phyloP scores from a whole-genome alignment of 2,888 invertebrate genomes.

The Nephrocerus scutellatus region DNA sequence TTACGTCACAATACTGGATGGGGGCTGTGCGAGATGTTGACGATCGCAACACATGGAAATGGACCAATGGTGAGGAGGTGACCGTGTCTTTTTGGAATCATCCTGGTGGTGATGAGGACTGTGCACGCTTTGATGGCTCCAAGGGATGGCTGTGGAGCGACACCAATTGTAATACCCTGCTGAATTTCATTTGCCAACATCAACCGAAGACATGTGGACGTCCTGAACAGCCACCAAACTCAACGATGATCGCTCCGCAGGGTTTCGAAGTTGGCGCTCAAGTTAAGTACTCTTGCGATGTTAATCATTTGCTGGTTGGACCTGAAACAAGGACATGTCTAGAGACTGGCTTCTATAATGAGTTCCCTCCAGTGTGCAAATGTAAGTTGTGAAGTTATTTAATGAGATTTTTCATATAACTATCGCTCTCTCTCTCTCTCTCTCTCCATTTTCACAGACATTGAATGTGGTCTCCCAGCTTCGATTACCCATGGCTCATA shows the following conservation, averaged over 20 bases:
- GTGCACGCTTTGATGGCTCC: slow-evolving; percentile 84
- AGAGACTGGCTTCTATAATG: slow-evolving; percentile 88
- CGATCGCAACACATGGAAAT: slow-evolving; percentile 76
- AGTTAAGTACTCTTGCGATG: slow-evolving; percentile 78
- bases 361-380: slow-evolving; percentile 89
- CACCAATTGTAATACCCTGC: slow-evolving; percentile 73
- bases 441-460: slow-evolving; percentile 55
- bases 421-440: neutral
- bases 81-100: slow-evolving; percentile 89
- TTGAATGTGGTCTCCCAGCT: slow-evolving; percentile 85
- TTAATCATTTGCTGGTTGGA: slow-evolving; percentile 80
- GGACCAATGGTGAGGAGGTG: slow-evolving; percentile 82
- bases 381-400: slow-evolving; percentile 54
- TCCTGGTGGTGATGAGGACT: slow-evolving; percentile 74
- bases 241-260: slow-evolving; percentile 71
- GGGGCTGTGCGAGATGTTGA: slow-evolving; percentile 79
- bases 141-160: slow-evolving; percentile 95
- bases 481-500: slow-evolving; percentile 77
- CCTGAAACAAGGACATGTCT: slow-evolving; percentile 76
- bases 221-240: slow-evolving; percentile 89
- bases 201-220: slow-evolving; percentile 86
- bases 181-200: slow-evolving; percentile 91
- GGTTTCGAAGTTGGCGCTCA: slow-evolving; percentile 74
- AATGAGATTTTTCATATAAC: neutral
- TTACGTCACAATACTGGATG: slow-evolving; percentile 91